These are phyloP conservation scores for Campylorhamphus procurvoides DNA, from an alignment of 2,113 vertebrate species.

Conservation along the genomic window DNA sequence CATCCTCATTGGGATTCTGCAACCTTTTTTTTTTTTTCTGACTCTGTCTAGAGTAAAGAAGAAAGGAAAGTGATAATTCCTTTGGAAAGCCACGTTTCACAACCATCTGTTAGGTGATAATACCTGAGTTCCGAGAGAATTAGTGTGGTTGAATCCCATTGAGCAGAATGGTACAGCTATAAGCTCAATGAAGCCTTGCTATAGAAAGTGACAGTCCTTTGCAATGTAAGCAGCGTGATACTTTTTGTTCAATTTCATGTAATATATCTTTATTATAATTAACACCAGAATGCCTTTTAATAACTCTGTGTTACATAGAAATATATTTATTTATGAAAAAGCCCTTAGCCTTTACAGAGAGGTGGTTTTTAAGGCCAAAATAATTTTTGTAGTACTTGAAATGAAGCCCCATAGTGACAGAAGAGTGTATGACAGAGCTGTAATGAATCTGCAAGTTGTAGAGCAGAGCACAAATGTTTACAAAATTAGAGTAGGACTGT, in stretches of 20 bases:
- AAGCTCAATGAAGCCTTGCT: background rate
- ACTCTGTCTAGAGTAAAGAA: background rate
- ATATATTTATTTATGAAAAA: background rate
- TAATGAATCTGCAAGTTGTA: background rate
- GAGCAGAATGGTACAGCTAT: background rate
- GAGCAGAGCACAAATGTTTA: background rate
- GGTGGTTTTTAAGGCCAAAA: background rate
- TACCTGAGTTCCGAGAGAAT: slow-evolving; percentile 28
- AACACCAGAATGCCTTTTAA: background rate
- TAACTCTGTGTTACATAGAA: background rate
- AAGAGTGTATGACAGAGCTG: background rate
- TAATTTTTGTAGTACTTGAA: background rate
- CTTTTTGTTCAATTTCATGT: background rate
- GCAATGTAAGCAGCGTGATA: background rate
- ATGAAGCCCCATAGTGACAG: background rate
- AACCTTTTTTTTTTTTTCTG: background rate
- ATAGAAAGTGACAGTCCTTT: background rate
- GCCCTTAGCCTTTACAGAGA: background rate
- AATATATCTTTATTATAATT: background rate
- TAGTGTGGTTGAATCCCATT: background rate
- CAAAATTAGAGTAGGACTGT: background rate
- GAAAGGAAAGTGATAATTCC: slow-evolving; percentile 37
- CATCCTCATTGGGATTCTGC: background rate
- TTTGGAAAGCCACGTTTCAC: slow-evolving; percentile 49
- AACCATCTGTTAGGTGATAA: slow-evolving; percentile 44